These are phyloP conservation scores for Glyptemys insculpta DNA, from an alignment of 2,797 vertebrate genomes.

Conservation along the genomic window DNA sequence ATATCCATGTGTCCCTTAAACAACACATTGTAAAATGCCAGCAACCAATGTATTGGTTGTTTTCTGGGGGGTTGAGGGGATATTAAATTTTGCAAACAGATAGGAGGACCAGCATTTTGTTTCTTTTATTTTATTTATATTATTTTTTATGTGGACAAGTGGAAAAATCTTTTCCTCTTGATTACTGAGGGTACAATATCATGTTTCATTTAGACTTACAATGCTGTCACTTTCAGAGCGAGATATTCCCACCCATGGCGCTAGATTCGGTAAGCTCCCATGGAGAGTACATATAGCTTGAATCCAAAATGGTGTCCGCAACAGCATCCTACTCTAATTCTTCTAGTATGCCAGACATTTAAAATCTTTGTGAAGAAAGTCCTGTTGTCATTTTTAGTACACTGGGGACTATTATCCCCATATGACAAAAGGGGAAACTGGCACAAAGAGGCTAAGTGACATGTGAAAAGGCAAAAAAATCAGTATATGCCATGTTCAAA, in stretches of 20 bases:
- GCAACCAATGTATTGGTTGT: fast-evolving
- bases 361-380: not conserved
- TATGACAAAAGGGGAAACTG: not conserved
- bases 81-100: not conserved
- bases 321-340: not conserved
- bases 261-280: not conserved
- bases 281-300: not conserved
- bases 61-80: fast-evolving
- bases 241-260: not conserved
- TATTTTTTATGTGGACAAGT: not conserved
- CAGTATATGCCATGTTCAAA: not conserved
- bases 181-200: not conserved
- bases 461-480: not conserved
- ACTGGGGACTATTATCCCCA: not conserved
- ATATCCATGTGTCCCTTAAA: not conserved
- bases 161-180: not conserved
- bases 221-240: not conserved
- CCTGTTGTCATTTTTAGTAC: not conserved
- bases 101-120: not conserved
- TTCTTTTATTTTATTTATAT: not conserved
- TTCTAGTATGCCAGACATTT: not conserved
- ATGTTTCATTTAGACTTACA: not conserved
- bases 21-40: not conserved
- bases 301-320: not conserved
- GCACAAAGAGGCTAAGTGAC: not conserved